These are phyloP conservation scores for Eclectus roratus DNA, from an alignment of 2,113 vertebrate genomes.

Conservation along the genomic window DNA sequence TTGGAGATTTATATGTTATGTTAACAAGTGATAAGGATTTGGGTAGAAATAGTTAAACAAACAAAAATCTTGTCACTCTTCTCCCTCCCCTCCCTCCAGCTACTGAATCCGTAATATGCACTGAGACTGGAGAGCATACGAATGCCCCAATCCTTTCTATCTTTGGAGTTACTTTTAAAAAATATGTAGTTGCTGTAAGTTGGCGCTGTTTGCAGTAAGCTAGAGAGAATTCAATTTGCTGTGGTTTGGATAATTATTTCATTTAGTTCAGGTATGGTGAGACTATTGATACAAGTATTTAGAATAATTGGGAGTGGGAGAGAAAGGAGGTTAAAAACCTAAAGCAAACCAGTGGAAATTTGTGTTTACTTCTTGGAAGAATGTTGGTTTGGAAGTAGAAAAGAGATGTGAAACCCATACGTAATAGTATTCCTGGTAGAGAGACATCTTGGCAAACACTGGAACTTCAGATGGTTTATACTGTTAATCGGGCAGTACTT, in stretches of 20 bases:
- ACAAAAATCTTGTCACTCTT: background rate
- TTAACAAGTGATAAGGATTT: background rate
- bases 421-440: background rate
- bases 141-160: background rate
- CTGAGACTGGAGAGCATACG: background rate
- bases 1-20: background rate
- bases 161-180: background rate
- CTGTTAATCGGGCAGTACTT: background rate
- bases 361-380: background rate
- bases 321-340: background rate
- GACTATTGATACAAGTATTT: background rate
- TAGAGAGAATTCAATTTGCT: background rate
- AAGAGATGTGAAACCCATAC: background rate
- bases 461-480: background rate
- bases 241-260: background rate
- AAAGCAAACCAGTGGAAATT: background rate
- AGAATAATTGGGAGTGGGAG: background rate
- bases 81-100: accelerated
- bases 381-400: background rate
- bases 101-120: background rate
- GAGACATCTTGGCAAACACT: background rate
- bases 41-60: background rate
- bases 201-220: background rate
- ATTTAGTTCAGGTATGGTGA: background rate
- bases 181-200: background rate